Conservation (phyloP, 1,140 invertebrate species). For the Venturia canescens region DNA sequence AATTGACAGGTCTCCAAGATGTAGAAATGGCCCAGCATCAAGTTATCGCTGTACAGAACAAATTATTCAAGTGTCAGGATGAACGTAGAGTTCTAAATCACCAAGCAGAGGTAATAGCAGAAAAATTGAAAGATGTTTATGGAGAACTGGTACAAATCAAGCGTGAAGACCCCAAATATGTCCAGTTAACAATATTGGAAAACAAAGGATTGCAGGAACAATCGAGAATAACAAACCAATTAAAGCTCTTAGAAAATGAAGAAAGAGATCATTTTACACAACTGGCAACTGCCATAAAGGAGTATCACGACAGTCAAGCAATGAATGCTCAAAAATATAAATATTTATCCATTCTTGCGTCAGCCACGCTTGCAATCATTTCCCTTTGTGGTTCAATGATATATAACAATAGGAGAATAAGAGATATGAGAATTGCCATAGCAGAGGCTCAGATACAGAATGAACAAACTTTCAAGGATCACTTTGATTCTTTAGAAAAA, state of each 20-base stretch:
- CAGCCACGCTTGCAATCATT: conserved; percentile 65
- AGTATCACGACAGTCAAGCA: conserved; percentile 73
- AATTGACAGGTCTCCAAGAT: conserved; percentile 68
- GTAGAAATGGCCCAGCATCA: conserved; percentile 67
- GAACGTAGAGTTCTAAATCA: conserved; percentile 61
- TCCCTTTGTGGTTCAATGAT: conserved; percentile 70
- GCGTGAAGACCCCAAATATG: conserved; percentile 72
- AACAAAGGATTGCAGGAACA: conserved; percentile 71
- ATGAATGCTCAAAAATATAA: conserved; percentile 72
- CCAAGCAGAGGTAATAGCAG: conserved; percentile 56
- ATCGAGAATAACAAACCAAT: conserved; percentile 57
- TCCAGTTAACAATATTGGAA: conserved; percentile 71
- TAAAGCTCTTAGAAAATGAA: conserved; percentile 66
- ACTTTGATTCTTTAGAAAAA: conserved; percentile 58
- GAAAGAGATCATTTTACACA: conserved; percentile 71
- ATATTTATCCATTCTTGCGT: conserved; percentile 72
- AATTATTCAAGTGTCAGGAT: conserved; percentile 71
- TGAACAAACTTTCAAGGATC: conserved; percentile 55
- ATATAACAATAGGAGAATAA: conserved; percentile 69
- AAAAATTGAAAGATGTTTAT: conserved; percentile 72
- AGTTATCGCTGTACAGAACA: conserved; percentile 69
- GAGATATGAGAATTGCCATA: conserved; percentile 63
- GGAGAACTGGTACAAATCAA: conserved; percentile 68
- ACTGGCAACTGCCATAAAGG: conserved; percentile 72
- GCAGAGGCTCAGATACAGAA: conserved; percentile 61